Evolutionary conservation across 1,140 invertebrate genomes (phyloP), one percentile per base, ranked within the genome.

Genomic region (Drosophila repleta): DNA sequence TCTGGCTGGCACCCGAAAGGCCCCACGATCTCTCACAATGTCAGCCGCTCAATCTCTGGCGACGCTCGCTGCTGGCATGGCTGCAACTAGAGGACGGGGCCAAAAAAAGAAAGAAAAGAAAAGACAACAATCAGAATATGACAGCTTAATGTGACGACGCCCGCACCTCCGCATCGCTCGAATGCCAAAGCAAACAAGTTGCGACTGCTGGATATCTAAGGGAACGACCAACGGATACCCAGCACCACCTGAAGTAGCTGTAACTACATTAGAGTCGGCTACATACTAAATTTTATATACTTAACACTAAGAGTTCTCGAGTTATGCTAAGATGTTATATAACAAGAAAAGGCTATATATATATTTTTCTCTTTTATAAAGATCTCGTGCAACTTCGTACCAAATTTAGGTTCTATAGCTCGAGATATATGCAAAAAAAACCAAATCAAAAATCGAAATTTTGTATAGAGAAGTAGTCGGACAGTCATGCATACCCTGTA

Each of bases 71-170:
- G 43, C 32, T 49, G 70, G 15, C 70, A 73, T 73, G 49, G 57
- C 71, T 74, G 52, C 18, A 57, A 62, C 15, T 26, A 29, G n/a
- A 17, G 15, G 13, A 11, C 3, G 10, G 21, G 3, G 10, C 32
- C n/a, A 15, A 17, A 3, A 5, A 21, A n/a, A 20, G 39, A 18
- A 15, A 17, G 5, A 5, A 21, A 21, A 20, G 49, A 13, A 15
- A 21, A 41, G 18, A 13, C 35, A 57, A 43, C 56, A 68, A 37
- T 67, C 15, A 18, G 46, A 21, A 58, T 53, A 46, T 71, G 62
- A 72, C 63, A 66, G 46, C 37, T 55, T 67, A 58, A 72, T 66
- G 53, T 29, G 29, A 63, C 32, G 49, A 61, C 51, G 10, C 49
- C 51, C 41, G 60, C 67, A 49, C 24, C 58, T 57, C 35, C 39